Evolutionary conservation across 2,113 vertebrate species (phyloP).

Genomic region (Pelusios castaneus): DNA sequence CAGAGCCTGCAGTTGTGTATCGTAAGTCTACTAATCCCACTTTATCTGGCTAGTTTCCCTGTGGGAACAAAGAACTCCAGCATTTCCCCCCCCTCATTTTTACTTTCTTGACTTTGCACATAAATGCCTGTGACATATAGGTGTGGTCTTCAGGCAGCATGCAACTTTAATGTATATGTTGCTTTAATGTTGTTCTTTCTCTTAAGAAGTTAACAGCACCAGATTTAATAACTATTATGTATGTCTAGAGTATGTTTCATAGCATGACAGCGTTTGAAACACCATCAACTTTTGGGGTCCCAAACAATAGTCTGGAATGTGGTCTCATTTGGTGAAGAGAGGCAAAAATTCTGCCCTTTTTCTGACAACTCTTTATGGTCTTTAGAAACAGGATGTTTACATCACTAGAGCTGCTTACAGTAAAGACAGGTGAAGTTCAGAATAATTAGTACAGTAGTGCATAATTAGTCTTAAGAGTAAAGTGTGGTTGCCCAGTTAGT

Average conservation of each 20-base stretch:
- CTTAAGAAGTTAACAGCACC: neutral
- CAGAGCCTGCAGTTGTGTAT: neutral
- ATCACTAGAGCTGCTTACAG: too few relatives aligned
- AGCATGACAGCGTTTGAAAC: neutral
- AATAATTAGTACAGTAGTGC: neutral
- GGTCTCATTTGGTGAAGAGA: neutral
- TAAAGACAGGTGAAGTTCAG: neutral
- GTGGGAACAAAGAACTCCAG: neutral
- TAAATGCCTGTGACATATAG: neutral
- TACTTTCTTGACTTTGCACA: neutral
- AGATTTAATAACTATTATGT: neutral
- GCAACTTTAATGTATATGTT: neutral
- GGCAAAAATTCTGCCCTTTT: neutral
- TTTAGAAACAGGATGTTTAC: neutral
- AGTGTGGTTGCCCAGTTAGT: neutral
- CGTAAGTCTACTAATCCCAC: neutral
- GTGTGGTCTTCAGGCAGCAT: neutral
- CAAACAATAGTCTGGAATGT: neutral
- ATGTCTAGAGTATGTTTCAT: neutral
- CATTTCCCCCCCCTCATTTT: neutral
- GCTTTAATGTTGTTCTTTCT: neutral
- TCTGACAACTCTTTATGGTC: neutral
- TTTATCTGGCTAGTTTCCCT: neutral
- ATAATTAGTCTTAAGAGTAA: neutral
- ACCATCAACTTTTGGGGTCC: neutral